phyloP scores from a whole-genome alignment of 2,888 invertebrate genomes.

The Rhogogaster chlorosoma region DNA sequence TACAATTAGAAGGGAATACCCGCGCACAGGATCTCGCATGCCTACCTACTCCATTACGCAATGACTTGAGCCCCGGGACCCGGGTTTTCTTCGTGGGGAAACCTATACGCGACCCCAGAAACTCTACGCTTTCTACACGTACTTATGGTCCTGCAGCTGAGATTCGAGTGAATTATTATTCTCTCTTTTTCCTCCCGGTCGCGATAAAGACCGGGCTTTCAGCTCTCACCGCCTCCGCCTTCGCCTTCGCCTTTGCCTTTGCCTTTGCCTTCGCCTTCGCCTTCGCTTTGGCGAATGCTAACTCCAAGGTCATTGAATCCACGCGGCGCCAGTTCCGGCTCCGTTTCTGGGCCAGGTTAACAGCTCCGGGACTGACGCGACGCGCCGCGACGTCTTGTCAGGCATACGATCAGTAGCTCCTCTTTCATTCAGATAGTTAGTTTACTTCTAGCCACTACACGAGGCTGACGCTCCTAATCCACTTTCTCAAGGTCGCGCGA shows the following conservation, averaged over 20 bases:
- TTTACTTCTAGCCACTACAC: conserved; percentile 54
- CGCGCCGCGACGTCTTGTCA: conserved; percentile 27
- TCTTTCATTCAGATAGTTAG: conserved; percentile 43
- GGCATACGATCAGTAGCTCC: conserved; percentile 35
- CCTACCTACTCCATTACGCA: not conserved
- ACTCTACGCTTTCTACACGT: conserved; percentile 9
- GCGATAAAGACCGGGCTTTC: conserved; percentile 1
- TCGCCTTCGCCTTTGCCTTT: conserved; percentile 12
- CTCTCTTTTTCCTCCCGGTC: not conserved
- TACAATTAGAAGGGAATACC: conserved; percentile 37
- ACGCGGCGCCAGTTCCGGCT: conserved; percentile 73
- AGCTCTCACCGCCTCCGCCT: conserved; percentile 35
- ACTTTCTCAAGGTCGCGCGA: conserved; percentile 42
- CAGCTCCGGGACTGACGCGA: conserved; percentile 59
- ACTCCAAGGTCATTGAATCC: conserved; percentile 76
- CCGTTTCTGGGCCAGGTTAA: conserved; percentile 75
- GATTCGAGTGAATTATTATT: not conserved
- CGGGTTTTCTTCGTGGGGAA: not conserved
- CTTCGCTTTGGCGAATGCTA: conserved; percentile 46
- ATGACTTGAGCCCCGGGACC: not conserved
- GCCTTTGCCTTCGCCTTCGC: conserved; percentile 30
- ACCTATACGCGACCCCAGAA: not conserved
- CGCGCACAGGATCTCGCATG: not conserved
- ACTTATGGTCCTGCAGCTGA: not conserved
- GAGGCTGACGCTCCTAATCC: conserved; percentile 21